phyloP scores from a whole-genome alignment of 2,797 vertebrate species.

The Pangasius larnaudii region DNA sequence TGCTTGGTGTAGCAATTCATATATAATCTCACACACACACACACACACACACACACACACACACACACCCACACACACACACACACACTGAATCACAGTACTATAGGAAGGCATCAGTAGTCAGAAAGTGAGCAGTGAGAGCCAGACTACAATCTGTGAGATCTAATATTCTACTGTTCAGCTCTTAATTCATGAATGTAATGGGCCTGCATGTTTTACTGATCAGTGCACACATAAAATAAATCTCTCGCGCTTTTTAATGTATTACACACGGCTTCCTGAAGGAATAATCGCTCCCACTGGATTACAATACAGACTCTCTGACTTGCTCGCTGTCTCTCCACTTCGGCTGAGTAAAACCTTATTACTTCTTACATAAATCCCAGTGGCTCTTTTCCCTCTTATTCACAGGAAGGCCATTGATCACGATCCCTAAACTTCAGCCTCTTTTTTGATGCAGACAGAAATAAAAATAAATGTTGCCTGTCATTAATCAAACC shows the following conservation, averaged over 20 bases:
- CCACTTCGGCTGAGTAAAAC: neutral
- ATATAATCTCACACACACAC: neutral
- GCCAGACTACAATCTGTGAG: conserved; percentile 58
- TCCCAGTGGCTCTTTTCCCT: conserved; percentile 6
- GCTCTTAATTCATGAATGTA: conserved; percentile 62
- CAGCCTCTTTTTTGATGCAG: conserved; percentile 35
- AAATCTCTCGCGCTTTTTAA: conserved; percentile 50
- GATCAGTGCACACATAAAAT: conserved; percentile 61
- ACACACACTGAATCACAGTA: neutral
- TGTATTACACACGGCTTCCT: conserved; percentile 19
- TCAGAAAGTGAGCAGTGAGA: conserved; percentile 53
- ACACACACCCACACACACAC: conserved; percentile 39
- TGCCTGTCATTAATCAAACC: conserved; percentile 66
- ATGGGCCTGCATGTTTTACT: conserved; percentile 64
- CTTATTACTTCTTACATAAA: conserved; percentile 36
- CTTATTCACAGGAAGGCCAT: conserved; percentile 30
- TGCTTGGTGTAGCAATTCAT: neutral
- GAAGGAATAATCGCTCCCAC: conserved; percentile 21
- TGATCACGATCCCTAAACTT: conserved; percentile 28
- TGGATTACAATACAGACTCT: conserved; percentile 11
- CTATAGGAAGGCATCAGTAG: conserved; percentile 28
- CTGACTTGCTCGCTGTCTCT: neutral
- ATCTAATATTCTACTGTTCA: conserved; percentile 66
- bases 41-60: neutral
- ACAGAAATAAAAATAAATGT: conserved; percentile 53